Conservation (phyloP, 2,113 vertebrate genomes). For the Syngnathus typhle region DNA sequence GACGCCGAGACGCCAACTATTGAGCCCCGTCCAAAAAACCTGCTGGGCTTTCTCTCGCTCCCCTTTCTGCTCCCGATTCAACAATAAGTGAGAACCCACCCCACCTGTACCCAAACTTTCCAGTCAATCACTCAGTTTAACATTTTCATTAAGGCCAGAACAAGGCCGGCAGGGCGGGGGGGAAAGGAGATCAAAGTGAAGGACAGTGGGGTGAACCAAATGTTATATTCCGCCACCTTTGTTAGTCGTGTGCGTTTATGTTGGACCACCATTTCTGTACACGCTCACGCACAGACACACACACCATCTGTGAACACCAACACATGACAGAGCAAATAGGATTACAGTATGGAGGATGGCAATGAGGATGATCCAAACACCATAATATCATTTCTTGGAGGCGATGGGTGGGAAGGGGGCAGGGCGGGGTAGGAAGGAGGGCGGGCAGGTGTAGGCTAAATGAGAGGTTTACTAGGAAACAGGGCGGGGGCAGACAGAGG, state of each 20-base stretch:
- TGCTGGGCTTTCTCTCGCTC: conserved; percentile 44
- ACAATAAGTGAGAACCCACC: conserved; percentile 48
- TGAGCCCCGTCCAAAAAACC: conserved; percentile 74
- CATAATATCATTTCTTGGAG: conserved; percentile 67
- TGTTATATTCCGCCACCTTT: conserved; percentile 44
- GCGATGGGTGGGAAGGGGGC: neutral
- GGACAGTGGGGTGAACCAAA: conserved; percentile 35
- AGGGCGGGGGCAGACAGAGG: conserved; percentile 35
- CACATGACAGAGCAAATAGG: conserved; percentile 75
- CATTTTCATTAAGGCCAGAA: conserved; percentile 65
- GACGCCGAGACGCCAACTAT: conserved; percentile 57
- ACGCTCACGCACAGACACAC: conserved; percentile 10
- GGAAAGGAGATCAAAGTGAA: conserved; percentile 11
- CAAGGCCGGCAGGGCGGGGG: conserved; percentile 11
- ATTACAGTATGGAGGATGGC: conserved; percentile 68
- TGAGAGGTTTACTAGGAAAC: conserved; percentile 31
- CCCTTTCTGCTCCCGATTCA: conserved; percentile 26
- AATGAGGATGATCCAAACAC: conserved; percentile 68
- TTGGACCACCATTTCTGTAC: conserved; percentile 41
- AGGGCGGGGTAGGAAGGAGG: conserved; percentile 14
- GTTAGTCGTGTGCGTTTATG: conserved; percentile 26
- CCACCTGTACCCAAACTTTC: conserved; percentile 19
- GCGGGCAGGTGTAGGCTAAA: conserved; percentile 34
- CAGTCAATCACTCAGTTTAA: conserved; percentile 47
- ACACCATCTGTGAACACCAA: conserved; percentile 68